A percentile compares a stretch with the other conserved stretches of the same genome.
Conservation (phyloP, 2,797 vertebrate genomes). For the Morus bassanus region DNA sequence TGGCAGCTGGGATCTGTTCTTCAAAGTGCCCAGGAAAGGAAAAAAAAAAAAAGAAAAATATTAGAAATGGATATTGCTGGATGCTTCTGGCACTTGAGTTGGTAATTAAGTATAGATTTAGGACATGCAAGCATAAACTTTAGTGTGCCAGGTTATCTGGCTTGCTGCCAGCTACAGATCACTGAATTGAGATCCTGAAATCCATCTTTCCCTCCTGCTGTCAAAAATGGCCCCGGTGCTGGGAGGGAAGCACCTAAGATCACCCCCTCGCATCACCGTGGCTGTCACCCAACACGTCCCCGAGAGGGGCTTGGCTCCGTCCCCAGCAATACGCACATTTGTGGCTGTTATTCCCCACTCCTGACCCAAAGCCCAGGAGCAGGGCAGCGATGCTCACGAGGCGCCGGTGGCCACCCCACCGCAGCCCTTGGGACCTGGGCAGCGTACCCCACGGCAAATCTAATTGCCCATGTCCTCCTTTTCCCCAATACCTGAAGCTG, state of each 20-base stretch:
- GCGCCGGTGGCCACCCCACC: background rate
- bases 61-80: background rate
- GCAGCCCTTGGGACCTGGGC: background rate
- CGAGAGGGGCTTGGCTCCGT: rapidly evolving
- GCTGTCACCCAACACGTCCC: background rate
- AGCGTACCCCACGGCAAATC: rapidly evolving
- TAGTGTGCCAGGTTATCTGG: background rate
- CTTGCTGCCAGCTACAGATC: background rate
- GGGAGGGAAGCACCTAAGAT: too few species aligned
- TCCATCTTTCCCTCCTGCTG: background rate
- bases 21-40: background rate
- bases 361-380: background rate
- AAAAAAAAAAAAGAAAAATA: background rate
- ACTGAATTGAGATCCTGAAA: background rate
- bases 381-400: background rate
- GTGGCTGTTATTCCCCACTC: background rate
- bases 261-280: background rate
- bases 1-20: background rate
- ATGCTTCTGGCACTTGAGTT: background rate
- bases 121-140: background rate
- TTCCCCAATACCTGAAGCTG: background rate
- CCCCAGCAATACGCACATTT: background rate
- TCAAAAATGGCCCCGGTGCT: background rate
- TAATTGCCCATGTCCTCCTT: background rate
- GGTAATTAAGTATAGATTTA: background rate